These are phyloP conservation scores for Barnardius zonarius DNA, from an alignment of 2,113 vertebrate genomes.

Conservation along the genomic window DNA sequence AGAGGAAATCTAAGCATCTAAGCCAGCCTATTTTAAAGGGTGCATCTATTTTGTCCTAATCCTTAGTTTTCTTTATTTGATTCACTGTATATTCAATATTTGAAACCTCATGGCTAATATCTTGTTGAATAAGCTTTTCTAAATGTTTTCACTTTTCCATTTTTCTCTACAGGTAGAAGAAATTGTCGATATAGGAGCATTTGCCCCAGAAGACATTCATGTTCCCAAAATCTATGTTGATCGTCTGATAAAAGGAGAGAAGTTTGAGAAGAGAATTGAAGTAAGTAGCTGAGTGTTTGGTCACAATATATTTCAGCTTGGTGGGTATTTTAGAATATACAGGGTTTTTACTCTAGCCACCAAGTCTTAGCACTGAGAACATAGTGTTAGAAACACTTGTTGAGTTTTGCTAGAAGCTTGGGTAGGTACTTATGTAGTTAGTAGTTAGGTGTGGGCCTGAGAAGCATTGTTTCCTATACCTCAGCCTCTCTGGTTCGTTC, in stretches of 20 bases:
- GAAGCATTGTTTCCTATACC: background rate
- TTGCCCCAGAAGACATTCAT: slow-evolving; percentile 93
- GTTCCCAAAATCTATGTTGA: slow-evolving; percentile 96
- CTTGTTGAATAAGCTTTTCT: background rate
- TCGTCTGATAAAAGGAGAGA: slow-evolving; percentile 85
- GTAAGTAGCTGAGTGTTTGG: slow-evolving; percentile 66
- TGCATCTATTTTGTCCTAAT: background rate
- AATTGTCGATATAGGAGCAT: slow-evolving; percentile 91
- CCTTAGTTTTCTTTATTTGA: background rate
- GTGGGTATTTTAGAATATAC: background rate
- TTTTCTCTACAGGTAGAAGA: slow-evolving; percentile 88
- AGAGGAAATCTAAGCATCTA: background rate
- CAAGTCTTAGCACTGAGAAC: background rate
- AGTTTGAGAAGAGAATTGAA: slow-evolving; percentile 95
- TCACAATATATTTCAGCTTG: background rate
- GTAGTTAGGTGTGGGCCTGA: background rate
- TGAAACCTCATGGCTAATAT: background rate
- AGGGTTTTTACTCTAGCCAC: background rate
- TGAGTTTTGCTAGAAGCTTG: background rate
- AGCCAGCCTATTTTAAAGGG: background rate
- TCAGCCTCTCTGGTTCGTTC: background rate
- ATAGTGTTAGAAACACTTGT: background rate
- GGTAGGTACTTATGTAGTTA: rapidly evolving
- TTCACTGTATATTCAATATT: background rate
- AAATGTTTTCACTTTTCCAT: background rate